phyloP scores from a whole-genome alignment of 1,140 invertebrate genomes.

The Pachyrhynchus sulphureomaculatus region DNA sequence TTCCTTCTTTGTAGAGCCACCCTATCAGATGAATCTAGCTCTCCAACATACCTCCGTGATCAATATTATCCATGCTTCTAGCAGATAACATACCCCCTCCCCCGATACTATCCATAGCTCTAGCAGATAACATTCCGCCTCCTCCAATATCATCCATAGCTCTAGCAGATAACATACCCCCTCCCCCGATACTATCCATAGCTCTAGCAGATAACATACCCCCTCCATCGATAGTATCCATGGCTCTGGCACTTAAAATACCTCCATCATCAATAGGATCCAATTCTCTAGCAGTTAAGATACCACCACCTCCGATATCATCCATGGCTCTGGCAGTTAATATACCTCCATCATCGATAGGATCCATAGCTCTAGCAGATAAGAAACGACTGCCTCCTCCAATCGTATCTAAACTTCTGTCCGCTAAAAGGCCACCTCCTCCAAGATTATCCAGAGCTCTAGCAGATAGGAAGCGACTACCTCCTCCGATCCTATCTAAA shows the following conservation, averaged over 20 bases:
- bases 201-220: neutral
- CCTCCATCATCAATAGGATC: neutral
- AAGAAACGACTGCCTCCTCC: too few relatives aligned
- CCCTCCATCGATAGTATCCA: too few relatives aligned
- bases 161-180: slow-evolving; percentile 5
- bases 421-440: slow-evolving; percentile 14
- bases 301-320: too few relatives aligned
- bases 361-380: too few relatives aligned
- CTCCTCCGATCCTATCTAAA: slow-evolving; percentile 25
- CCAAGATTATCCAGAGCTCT: slow-evolving; percentile 26
- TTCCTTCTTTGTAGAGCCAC: too few relatives aligned
- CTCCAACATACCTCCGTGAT: neutral
- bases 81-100: neutral
- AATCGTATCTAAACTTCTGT: slow-evolving; percentile 12
- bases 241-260: too few relatives aligned
- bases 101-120: neutral
- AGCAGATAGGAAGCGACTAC: slow-evolving; percentile 11
- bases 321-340: too few relatives aligned
- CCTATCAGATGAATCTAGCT: too few relatives aligned
- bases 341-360: too few relatives aligned
- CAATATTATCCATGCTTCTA: neutral
- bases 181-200: slow-evolving; percentile 4
- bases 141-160: slow-evolving; percentile 2
- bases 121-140: neutral
- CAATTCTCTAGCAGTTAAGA: neutral